Evolutionary conservation across 2,888 invertebrate genomes (phyloP).

Genomic region (Apamea monoglypha): DNA sequence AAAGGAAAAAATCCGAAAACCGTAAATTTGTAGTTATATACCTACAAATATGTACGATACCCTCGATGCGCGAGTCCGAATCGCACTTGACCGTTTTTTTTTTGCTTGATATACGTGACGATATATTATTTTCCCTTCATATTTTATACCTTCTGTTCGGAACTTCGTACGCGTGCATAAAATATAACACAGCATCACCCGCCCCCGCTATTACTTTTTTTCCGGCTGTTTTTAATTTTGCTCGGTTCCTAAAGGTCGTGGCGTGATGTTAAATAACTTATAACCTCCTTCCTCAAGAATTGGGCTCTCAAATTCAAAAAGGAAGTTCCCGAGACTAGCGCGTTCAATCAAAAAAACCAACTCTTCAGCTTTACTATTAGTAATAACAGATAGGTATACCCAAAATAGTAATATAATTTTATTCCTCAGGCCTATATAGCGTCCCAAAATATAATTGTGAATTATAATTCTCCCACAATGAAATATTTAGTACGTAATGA

Average conservation of each 20-base stretch:
- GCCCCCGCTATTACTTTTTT: neutral
- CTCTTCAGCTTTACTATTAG: neutral
- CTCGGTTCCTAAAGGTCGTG: neutral
- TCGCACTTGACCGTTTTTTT: neutral
- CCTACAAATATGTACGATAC: no score
- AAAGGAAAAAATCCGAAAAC: no score
- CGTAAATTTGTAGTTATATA: no score
- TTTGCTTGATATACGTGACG: neutral
- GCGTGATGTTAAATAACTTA: neutral
- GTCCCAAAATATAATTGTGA: slow-evolving; percentile 6
- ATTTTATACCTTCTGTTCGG: no score
- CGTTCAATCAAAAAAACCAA: neutral
- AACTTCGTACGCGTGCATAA: no score
- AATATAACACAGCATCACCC: neutral
- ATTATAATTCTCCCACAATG: slow-evolving; percentile 32
- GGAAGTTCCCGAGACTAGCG: neutral
- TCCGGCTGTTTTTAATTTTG: neutral
- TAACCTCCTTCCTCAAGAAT: neutral
- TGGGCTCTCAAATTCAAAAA: neutral
- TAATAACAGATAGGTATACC: neutral
- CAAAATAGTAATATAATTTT: slow-evolving; percentile 6
- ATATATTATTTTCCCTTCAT: slow-evolving; percentile 5
- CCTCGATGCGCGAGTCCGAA: no score
- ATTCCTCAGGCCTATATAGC: neutral
- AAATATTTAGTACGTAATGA: slow-evolving; percentile 43